Evolutionary conservation across 2,888 invertebrate genomes (phyloP).

Genomic region (Allolobophora icterica): DNA sequence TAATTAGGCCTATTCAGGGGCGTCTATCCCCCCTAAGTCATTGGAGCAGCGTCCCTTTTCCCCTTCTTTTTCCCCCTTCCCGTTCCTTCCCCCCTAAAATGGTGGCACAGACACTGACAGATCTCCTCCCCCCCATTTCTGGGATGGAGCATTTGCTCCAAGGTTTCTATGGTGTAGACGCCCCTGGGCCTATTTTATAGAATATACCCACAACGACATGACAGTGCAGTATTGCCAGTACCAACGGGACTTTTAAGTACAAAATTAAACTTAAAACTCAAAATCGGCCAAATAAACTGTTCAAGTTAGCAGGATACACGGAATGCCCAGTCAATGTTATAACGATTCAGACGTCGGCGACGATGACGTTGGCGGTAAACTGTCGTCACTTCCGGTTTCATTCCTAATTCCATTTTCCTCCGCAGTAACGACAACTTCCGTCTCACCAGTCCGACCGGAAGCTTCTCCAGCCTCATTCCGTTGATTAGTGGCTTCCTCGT

Average conservation of each 20-base stretch:
- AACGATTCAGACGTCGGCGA: not conserved
- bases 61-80: too few relatives aligned
- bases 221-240: not conserved
- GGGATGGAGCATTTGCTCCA: too few relatives aligned
- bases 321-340: not conserved
- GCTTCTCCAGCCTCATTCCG: not conserved
- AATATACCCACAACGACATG: too few relatives aligned
- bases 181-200: too few relatives aligned
- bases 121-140: too few relatives aligned
- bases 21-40: too few relatives aligned
- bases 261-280: not conserved
- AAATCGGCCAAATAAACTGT: not conserved
- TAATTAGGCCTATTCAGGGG: too few relatives aligned
- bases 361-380: constrained; percentile 7
- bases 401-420: not conserved
- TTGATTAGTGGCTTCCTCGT: not conserved
- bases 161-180: too few relatives aligned
- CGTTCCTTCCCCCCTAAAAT: too few relatives aligned
- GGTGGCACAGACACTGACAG: too few relatives aligned
- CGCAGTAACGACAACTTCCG: not conserved
- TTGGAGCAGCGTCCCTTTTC: too few relatives aligned
- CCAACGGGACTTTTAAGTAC: not conserved
- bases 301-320: not conserved
- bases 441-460: not conserved
- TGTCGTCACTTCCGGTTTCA: not conserved